Evolutionary conservation across 2,113 vertebrate species (phyloP), one percentile per base, ranked within the genome.

Genomic region (Colinus virginianus): DNA sequence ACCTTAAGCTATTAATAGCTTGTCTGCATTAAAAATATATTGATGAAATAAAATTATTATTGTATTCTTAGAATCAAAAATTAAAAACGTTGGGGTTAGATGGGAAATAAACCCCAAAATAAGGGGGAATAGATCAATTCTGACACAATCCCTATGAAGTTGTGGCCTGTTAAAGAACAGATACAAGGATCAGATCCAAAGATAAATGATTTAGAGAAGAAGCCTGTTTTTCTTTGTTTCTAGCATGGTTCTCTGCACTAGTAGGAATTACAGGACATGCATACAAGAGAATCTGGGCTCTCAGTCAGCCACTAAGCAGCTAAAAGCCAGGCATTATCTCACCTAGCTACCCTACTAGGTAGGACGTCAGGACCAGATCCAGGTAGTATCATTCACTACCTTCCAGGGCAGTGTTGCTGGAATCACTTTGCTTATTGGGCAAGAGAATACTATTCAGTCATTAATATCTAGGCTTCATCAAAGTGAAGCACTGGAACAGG

Each of bases 201-300:
- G 0, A 58, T 7, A 23, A 0, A 18, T 1, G 6, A 40, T 63
- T 86, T 75, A 78, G 32, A 56, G 28, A 75, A 1, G 49, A 18
- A 88, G 23, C 2, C 28, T 20, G 9, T 1, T 4, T 28, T 26
- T n/a, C 70, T 28, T 40, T 28, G 16, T 40, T 90, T 82, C 86
- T 56, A 56, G 14, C 25, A 51, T 7, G 6, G 21, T 38, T 72
- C 28, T 81, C 42, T 20, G 36, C 9, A 22, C 2, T 3, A 36
- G 32, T 11, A 51, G 28, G 79, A 75, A 11, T 61, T 69, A 51
- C 13, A 36, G 53, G 36, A 46, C 3, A 23, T 1, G 4, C 4
- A 34, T 12, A 13, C 6, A 26, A 2, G 12, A 22, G 28, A 71
- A 10, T 56, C 69, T 61, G 40, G 30, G 63, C 62, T 80, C 19